These are phyloP conservation scores for Orestias chungarensis DNA, from an alignment of 2,797 vertebrate genomes.

Conservation along the genomic window DNA sequence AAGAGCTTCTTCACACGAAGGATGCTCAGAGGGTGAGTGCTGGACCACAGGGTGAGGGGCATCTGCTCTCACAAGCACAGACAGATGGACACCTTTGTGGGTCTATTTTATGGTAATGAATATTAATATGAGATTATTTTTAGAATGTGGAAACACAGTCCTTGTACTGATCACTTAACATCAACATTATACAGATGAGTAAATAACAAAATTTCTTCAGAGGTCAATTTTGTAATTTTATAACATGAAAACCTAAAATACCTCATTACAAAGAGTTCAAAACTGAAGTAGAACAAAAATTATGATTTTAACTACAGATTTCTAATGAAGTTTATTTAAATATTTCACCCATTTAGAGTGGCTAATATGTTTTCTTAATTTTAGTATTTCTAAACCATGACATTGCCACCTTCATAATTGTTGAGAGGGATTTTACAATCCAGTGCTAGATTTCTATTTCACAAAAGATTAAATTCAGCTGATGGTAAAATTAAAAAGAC, in stretches of 20 bases:
- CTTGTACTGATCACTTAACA: neutral
- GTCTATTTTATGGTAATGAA: constrained; percentile 66
- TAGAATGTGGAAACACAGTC: constrained; percentile 10
- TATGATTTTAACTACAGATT: neutral
- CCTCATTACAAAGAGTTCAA: neutral
- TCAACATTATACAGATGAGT: neutral
- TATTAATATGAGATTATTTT: constrained; percentile 51
- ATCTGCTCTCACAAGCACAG: constrained; percentile 76
- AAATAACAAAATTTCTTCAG: neutral
- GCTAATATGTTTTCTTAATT: neutral
- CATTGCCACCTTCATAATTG: neutral
- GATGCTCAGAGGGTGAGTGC: constrained; percentile 63
- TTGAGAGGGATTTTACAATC: neutral
- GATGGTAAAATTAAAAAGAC: neutral
- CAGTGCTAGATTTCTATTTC: neutral
- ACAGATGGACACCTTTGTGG: constrained; percentile 76
- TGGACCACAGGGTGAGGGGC: constrained; percentile 70
- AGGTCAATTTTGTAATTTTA: neutral
- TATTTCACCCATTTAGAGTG: neutral
- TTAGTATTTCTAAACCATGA: neutral
- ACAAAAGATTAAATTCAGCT: neutral
- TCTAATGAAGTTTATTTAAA: neutral
- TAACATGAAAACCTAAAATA: neutral
- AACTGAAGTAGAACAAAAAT: neutral
- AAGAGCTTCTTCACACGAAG: constrained; percentile 62